Evolutionary conservation across 92 coral and sea anemone species (phyloP).

Genomic region (Metridium senile): DNA sequence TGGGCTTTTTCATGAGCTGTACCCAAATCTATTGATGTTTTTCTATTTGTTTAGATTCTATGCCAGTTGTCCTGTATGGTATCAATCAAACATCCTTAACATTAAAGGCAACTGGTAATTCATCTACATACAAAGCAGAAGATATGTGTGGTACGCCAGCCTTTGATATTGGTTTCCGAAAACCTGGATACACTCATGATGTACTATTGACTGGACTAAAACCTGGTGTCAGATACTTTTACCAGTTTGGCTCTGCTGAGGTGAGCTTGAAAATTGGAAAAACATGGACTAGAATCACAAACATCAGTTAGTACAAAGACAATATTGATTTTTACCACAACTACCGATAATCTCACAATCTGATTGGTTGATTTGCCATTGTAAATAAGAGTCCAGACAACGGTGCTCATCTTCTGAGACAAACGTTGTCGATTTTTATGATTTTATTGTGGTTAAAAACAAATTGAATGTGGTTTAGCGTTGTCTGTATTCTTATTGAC

Average conservation of each 20-base stretch:
- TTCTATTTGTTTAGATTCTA: constrained; percentile 46
- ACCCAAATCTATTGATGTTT: too few relatives aligned
- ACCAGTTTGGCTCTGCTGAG: constrained; percentile 80
- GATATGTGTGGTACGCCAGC: constrained; percentile 84
- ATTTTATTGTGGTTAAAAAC: too few relatives aligned
- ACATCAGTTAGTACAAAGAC: too few relatives aligned
- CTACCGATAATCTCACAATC: too few relatives aligned
- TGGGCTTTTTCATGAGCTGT: too few relatives aligned
- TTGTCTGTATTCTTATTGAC: too few relatives aligned
- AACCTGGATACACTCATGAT: constrained; percentile 91
- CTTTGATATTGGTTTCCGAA: constrained; percentile 51
- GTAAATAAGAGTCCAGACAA: too few relatives aligned
- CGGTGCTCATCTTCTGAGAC: too few relatives aligned
- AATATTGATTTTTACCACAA: too few relatives aligned
- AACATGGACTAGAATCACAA: not conserved
- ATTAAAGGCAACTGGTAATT: constrained; percentile 22
- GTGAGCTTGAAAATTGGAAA: constrained; percentile 23
- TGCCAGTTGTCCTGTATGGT: constrained; percentile 76
- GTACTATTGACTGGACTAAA: constrained; percentile 75
- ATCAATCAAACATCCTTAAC: constrained; percentile 19
- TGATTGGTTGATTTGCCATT: too few relatives aligned
- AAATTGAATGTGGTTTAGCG: too few relatives aligned
- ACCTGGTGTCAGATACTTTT: constrained; percentile 75
- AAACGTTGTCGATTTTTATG: too few relatives aligned
- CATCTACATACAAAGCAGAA: constrained; percentile 63